These are phyloP conservation scores for Petrocephalus microphthalmus DNA, from an alignment of 2,113 vertebrate genomes.

Conservation along the genomic window DNA sequence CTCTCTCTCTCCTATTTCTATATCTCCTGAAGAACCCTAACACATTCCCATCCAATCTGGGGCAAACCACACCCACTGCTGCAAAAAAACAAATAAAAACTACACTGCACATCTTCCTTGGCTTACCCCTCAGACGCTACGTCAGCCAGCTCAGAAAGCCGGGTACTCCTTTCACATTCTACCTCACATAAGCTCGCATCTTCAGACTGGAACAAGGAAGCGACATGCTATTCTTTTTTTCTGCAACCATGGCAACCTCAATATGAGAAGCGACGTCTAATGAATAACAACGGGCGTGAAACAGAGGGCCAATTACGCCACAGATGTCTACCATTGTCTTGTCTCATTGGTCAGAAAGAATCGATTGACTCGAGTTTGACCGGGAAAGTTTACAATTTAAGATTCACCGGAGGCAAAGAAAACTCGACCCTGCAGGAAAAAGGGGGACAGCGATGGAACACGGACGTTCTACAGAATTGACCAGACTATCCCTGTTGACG, in stretches of 20 bases:
- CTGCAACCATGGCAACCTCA: slow-evolving; percentile 12
- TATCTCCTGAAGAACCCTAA: background rate
- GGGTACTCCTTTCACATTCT: background rate
- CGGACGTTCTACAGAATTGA: background rate
- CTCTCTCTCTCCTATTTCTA: background rate
- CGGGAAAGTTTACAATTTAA: background rate
- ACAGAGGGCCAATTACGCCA: slow-evolving; percentile 3
- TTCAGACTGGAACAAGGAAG: background rate
- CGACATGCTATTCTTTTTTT: slow-evolving; percentile 9
- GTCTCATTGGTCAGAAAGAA: slow-evolving; percentile 3
- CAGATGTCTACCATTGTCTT: slow-evolving; percentile 8
- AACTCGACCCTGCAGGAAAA: background rate
- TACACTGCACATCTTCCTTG: background rate
- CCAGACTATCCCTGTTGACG: background rate
- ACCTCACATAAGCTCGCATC: background rate
- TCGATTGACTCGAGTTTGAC: slow-evolving; percentile 4
- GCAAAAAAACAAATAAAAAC: background rate
- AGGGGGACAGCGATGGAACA: background rate
- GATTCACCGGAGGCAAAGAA: background rate
- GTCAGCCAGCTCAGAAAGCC: background rate
- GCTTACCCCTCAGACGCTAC: background rate
- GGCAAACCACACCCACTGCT: background rate
- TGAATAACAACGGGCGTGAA: background rate
- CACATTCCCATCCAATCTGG: background rate
- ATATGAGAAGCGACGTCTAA: background rate